These are phyloP conservation scores for Tipula vernalis DNA, from an alignment of 2,888 invertebrate species.

Conservation along the genomic window DNA sequence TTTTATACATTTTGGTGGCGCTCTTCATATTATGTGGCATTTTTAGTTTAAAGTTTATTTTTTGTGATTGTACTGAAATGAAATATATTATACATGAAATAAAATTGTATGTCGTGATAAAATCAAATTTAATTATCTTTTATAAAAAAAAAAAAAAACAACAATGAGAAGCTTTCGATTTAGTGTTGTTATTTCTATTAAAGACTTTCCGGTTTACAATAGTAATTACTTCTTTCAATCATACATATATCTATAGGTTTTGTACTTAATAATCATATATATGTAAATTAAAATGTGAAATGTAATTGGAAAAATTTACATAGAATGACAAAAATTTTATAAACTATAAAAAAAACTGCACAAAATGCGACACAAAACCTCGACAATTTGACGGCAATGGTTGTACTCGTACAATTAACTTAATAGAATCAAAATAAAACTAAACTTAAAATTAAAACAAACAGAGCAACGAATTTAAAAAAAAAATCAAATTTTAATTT, in stretches of 20 bases:
- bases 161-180: neutral
- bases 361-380: neutral
- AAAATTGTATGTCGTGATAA: neutral
- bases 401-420: neutral
- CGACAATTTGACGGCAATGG: neutral
- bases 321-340: neutral
- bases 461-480: neutral
- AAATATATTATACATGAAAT: neutral
- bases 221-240: neutral
- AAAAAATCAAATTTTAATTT: neutral
- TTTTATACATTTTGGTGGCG: neutral
- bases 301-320: neutral
- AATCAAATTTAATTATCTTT: neutral
- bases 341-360: neutral
- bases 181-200: neutral
- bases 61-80: neutral
- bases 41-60: neutral
- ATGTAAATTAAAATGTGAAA: neutral
- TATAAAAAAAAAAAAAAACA: neutral
- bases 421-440: neutral
- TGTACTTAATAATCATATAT: neutral
- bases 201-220: neutral
- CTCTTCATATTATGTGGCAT: neutral
- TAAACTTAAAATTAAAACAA: neutral
- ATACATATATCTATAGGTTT: neutral